Conservation (phyloP, 2,888 invertebrate genomes). For the Torymus auratus region DNA sequence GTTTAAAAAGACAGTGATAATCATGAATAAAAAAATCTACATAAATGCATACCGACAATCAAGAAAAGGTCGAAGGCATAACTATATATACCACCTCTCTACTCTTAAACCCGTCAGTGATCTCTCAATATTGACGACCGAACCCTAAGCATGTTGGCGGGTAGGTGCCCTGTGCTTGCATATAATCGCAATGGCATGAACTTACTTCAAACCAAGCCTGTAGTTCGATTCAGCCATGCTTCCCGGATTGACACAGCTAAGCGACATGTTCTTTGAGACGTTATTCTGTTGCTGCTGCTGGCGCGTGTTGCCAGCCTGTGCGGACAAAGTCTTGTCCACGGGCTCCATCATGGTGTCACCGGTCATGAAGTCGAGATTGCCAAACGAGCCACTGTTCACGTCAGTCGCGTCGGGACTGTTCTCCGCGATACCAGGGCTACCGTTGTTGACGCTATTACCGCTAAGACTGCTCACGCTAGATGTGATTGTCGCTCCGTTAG, state of each 20-base stretch:
- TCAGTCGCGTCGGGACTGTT: constrained; percentile 30
- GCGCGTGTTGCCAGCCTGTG: too few species aligned
- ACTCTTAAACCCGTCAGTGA: constrained; percentile 1
- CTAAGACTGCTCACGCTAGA: constrained; percentile 48
- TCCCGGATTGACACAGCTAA: constrained; percentile 70
- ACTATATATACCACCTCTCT: constrained; percentile 28
- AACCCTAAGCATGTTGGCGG: constrained; percentile 26
- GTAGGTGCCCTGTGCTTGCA: constrained; percentile 42
- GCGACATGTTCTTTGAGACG: constrained; percentile 63
- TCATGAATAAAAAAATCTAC: constrained; percentile 5
- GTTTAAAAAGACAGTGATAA: constrained; percentile 46
- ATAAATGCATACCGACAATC: constrained; percentile 2
- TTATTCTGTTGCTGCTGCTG: neutral
- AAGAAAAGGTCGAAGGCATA: neutral
- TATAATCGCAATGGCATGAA: constrained; percentile 62
- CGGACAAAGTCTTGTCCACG: too few species aligned
- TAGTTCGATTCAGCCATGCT: constrained; percentile 65
- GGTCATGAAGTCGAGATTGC: constrained; percentile 35
- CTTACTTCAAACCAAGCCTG: constrained; percentile 74
- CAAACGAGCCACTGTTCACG: constrained; percentile 21
- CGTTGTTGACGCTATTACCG: constrained; percentile 22
- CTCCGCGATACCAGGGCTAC: constrained; percentile 4
- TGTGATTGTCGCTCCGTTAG: neutral
- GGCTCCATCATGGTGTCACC: constrained; percentile 1
- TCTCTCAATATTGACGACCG: constrained; percentile 41